phyloP scores from a whole-genome alignment of 2,888 invertebrate species.

The Mythimna impura region DNA sequence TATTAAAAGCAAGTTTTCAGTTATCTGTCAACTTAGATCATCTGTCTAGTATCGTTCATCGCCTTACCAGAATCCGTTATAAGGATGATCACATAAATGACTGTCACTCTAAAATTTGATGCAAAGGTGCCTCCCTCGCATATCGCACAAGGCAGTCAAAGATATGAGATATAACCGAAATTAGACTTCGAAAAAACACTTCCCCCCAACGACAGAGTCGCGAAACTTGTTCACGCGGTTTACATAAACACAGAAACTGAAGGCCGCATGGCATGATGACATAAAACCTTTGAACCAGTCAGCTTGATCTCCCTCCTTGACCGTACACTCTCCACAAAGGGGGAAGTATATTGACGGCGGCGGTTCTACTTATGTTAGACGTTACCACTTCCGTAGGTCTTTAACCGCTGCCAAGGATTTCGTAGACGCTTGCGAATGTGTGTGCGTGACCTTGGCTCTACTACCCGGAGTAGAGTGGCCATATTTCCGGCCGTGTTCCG shows the following conservation, averaged over 20 bases:
- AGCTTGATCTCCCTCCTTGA: slow-evolving; percentile 62
- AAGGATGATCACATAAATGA: slow-evolving; percentile 32
- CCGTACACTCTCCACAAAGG: slow-evolving; percentile 56
- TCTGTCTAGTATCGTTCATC: slow-evolving; percentile 7
- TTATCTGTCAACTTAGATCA: slow-evolving; percentile 8
- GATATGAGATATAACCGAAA: slow-evolving; percentile 50
- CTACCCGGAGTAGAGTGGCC: slow-evolving; percentile 79
- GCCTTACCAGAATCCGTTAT: slow-evolving; percentile 26
- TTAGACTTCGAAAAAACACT: slow-evolving; percentile 60
- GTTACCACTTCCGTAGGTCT: slow-evolving; percentile 85
- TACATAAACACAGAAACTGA: slow-evolving; percentile 81
- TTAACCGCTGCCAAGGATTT: slow-evolving; percentile 86
- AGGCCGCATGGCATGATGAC: slow-evolving; percentile 83
- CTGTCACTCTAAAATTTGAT: slow-evolving; percentile 35
- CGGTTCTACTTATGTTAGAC: slow-evolving; percentile 75
- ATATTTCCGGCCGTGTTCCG: slow-evolving; percentile 60
- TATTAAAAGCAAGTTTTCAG: slow-evolving; percentile 9
- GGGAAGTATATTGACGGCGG: slow-evolving; percentile 75
- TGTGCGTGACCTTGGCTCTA: slow-evolving; percentile 84
- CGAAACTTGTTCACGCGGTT: slow-evolving; percentile 77
- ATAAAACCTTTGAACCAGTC: slow-evolving; percentile 78
- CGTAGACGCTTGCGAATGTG: slow-evolving; percentile 79
- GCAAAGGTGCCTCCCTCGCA: slow-evolving; percentile 42
- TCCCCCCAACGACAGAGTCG: slow-evolving; percentile 67
- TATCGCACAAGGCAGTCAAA: slow-evolving; percentile 41